phyloP scores from a whole-genome alignment of 2,797 vertebrate genomes.

The Psittacula derbiana region DNA sequence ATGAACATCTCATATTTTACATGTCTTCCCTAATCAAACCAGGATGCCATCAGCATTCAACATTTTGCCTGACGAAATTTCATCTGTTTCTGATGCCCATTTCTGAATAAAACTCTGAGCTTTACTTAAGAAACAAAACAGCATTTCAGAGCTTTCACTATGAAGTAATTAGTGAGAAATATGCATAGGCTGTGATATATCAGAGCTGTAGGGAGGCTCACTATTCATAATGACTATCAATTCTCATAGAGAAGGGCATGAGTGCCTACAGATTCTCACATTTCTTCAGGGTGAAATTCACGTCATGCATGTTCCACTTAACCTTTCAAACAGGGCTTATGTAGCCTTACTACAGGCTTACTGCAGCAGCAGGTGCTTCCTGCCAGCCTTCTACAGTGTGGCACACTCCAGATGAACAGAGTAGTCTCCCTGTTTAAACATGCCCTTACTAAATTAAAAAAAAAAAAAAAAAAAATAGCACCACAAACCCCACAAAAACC shows the following conservation, averaged over 20 bases:
- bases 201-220: not conserved
- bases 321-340: not conserved
- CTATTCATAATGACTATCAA: not conserved
- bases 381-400: not conserved
- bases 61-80: not conserved
- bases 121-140: not conserved
- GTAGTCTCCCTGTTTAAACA: not conserved
- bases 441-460: not conserved
- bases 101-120: not conserved
- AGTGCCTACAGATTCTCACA: not conserved
- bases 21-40: not conserved
- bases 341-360: too few species aligned
- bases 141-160: not conserved
- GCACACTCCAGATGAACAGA: not conserved
- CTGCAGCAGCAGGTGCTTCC: not conserved
- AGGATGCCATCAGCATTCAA: not conserved
- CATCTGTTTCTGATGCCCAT: not conserved
- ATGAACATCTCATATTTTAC: not conserved
- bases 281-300: not conserved
- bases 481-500: not conserved
- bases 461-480: too few species aligned
- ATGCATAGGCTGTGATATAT: not conserved
- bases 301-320: not conserved
- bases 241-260: not conserved
- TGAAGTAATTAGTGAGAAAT: not conserved